A percentile compares a stretch with the other conserved stretches of the same genome.
phyloP scores from a whole-genome alignment of 2,113 vertebrate species.

The Scophthalmus maximus region DNA sequence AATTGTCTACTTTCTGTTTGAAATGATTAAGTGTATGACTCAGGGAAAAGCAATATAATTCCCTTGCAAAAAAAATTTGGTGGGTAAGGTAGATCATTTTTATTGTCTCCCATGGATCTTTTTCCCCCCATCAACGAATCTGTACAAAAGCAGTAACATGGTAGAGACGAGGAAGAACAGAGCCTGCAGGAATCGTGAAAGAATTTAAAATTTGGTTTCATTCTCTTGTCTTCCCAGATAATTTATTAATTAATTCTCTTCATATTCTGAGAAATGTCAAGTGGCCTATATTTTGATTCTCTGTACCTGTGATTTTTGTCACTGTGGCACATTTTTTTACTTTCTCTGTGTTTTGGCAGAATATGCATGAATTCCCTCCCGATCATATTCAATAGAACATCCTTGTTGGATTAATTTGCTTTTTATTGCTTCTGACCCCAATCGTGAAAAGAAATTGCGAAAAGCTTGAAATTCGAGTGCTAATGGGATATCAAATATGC shows the following conservation, averaged over 20 bases:
- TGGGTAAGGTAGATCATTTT: too few species aligned
- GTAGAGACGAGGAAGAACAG: too few species aligned
- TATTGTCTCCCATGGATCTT: too few species aligned
- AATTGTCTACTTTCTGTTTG: too few species aligned
- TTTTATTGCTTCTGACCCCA: conserved; percentile 62
- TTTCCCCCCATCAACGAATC: too few species aligned
- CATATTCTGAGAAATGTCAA: conserved; percentile 32
- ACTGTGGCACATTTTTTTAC: background rate
- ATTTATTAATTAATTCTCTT: conserved; percentile 46
- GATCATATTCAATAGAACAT: conserved; percentile 5
- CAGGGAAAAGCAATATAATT: too few species aligned
- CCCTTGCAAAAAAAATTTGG: too few species aligned
- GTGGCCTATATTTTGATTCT: conserved; percentile 15
- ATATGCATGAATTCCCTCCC: conserved; percentile 21
- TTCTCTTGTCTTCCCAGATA: conserved; percentile 15
- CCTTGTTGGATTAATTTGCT: conserved; percentile 51
- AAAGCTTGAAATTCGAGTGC: conserved; percentile 56
- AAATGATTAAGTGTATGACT: too few species aligned
- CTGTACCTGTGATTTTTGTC: conserved; percentile 51
- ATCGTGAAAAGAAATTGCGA: conserved; percentile 53
- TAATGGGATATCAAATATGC: conserved; percentile 55
- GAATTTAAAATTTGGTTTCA: too few species aligned
- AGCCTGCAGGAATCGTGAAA: too few species aligned
- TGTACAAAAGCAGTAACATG: too few species aligned
- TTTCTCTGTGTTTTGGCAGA: conserved; percentile 23